These are phyloP conservation scores for Melolontha melolontha DNA, from an alignment of 2,888 invertebrate species.

Conservation along the genomic window DNA sequence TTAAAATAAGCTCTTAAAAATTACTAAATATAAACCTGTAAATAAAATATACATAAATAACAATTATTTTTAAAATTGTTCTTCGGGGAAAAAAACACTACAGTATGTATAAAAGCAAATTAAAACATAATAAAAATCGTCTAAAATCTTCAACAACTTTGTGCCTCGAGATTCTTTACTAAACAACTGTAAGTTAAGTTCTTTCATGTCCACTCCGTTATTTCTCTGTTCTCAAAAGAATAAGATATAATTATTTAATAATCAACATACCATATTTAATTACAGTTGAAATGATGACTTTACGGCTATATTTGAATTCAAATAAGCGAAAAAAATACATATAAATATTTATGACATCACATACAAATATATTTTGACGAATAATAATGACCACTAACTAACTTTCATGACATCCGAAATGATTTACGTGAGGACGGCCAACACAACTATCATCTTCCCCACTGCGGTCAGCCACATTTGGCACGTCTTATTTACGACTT, in stretches of 20 bases:
- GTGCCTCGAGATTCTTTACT: neutral
- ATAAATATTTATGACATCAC: slow-evolving; percentile 27
- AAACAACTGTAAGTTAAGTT: neutral
- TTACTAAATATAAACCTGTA: too few species aligned
- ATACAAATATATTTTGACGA: slow-evolving; percentile 34
- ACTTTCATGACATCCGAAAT: slow-evolving; percentile 29
- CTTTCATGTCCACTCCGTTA: slow-evolving; percentile 20
- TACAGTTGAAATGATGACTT: slow-evolving; percentile 12
- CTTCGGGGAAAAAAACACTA: too few species aligned
- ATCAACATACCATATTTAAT: slow-evolving; percentile 33
- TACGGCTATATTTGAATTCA: neutral
- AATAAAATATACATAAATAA: too few species aligned
- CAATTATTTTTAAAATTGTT: too few species aligned
- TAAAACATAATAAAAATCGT: too few species aligned
- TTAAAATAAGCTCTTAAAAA: too few species aligned
- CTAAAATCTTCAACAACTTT: neutral
- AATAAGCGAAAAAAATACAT: slow-evolving; percentile 1
- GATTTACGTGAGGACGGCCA: slow-evolving; percentile 18
- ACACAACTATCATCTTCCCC: slow-evolving; percentile 14
- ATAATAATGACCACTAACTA: slow-evolving; percentile 30
- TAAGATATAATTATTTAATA: slow-evolving; percentile 32
- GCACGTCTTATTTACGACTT: slow-evolving; percentile 21
- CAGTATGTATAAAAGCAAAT: too few species aligned
- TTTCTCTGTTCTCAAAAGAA: slow-evolving; percentile 9
- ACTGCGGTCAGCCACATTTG: slow-evolving; percentile 15